Evolutionary conservation across 2,888 invertebrate species (phyloP).

Genomic region (Ormyrus rosae): DNA sequence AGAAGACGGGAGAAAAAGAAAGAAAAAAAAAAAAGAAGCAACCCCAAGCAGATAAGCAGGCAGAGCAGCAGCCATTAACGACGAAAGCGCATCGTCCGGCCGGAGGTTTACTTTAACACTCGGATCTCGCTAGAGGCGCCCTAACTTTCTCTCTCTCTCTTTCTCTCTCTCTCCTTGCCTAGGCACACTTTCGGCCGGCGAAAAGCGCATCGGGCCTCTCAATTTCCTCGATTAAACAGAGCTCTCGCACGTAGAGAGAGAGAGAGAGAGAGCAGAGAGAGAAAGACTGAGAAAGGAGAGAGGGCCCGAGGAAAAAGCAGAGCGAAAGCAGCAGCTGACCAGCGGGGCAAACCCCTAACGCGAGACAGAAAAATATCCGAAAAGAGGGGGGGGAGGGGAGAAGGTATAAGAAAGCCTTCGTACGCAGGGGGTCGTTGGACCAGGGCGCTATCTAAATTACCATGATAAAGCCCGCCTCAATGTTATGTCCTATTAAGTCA

Average conservation of each 20-base stretch:
- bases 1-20: not conserved
- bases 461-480: constrained; percentile 72
- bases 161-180: not conserved
- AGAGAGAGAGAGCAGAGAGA: constrained; percentile 24
- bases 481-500: constrained; percentile 73
- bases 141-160: too few species aligned
- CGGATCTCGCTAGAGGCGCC: constrained; percentile 18
- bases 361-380: not conserved
- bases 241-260: constrained; percentile 50
- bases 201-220: constrained; percentile 57
- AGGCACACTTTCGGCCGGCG: constrained; percentile 7
- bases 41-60: not conserved
- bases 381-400: constrained; percentile 61
- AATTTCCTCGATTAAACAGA: constrained; percentile 71
- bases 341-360: too few species aligned
- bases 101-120: constrained; percentile 51
- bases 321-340: constrained; percentile 14
- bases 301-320: not conserved
- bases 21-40: not conserved
- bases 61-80: not conserved
- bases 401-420: constrained; percentile 60
- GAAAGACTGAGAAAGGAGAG: not conserved
- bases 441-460: constrained; percentile 70
- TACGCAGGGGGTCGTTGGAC: constrained; percentile 73
- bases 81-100: not conserved